Evolutionary conservation across 1,140 invertebrate genomes (phyloP).

Genomic region (Lysiphlebus fabarum): DNA sequence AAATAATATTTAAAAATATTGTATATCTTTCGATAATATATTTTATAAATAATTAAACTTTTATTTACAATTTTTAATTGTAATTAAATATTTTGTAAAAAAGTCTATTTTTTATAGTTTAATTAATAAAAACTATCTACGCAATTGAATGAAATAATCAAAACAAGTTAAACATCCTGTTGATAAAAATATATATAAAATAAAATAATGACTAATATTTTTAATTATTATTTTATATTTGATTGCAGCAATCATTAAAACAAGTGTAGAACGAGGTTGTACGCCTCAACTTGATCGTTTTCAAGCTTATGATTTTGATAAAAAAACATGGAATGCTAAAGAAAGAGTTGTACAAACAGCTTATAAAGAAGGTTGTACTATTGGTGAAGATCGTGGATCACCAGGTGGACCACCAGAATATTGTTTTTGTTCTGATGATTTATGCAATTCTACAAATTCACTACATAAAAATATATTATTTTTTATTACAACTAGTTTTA

Average conservation of each 20-base stretch:
- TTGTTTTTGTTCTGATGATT: conserved; percentile 65
- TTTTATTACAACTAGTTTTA: neutral
- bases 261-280: conserved; percentile 66
- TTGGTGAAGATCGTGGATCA: conserved; percentile 60
- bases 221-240: conserved; percentile 28
- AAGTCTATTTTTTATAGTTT: too few species aligned
- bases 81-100: too few species aligned
- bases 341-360: conserved; percentile 61
- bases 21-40: conserved; percentile 6
- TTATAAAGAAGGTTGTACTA: conserved; percentile 66
- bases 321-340: conserved; percentile 61
- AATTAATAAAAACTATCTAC: too few species aligned
- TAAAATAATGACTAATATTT: neutral
- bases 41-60: neutral
- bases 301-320: conserved; percentile 55
- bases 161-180: too few species aligned
- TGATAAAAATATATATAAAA: too few species aligned
- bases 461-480: conserved; percentile 1
- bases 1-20: neutral
- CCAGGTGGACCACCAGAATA: conserved; percentile 56
- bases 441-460: conserved; percentile 59
- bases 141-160: too few species aligned
- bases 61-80: too few species aligned
- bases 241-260: conserved; percentile 59
- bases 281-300: conserved; percentile 66